phyloP scores from a whole-genome alignment of 2,888 invertebrate species.

The Linnaemya tessellans region DNA sequence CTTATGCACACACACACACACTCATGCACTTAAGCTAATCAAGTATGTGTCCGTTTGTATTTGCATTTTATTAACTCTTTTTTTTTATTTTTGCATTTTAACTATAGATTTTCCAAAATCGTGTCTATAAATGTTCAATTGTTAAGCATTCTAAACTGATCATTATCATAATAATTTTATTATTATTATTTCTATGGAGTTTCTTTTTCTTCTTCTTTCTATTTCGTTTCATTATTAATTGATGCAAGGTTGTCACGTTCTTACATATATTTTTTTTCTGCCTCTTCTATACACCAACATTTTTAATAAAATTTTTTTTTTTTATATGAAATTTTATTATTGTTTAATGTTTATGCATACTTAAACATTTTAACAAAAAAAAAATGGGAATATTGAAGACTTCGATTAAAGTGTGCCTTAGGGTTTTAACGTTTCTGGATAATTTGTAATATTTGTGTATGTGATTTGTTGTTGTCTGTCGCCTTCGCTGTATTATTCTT shows the following conservation, averaged over 20 bases:
- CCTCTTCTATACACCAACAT: conserved; percentile 32
- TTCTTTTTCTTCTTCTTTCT: conserved; percentile 30
- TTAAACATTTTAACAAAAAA: conserved; percentile 21
- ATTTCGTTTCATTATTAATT: conserved; percentile 60
- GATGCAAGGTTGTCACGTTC: conserved; percentile 73
- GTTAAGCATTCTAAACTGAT: conserved; percentile 62
- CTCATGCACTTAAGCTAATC: neutral
- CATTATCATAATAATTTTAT: conserved; percentile 62
- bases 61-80: conserved; percentile 45
- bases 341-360: conserved; percentile 44
- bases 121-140: conserved; percentile 68
- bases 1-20: neutral
- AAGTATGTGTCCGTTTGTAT: neutral
- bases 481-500: conserved; percentile 26
- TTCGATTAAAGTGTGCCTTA: conserved; percentile 5
- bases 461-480: conserved; percentile 8
- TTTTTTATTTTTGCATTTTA: conserved; percentile 33
- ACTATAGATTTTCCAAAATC: conserved; percentile 64
- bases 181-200: conserved; percentile 37
- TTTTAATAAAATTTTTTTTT: neutral
- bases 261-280: conserved; percentile 51
- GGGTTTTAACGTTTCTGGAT: conserved; percentile 34
- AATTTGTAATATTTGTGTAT: conserved; percentile 31
- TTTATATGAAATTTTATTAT: conserved; percentile 15
- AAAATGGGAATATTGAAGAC: neutral